A percentile compares a stretch with the other conserved stretches of the same genome.
Evolutionary conservation across 2,113 vertebrate species (phyloP).

Genomic region (Typhlomys cinereus): DNA sequence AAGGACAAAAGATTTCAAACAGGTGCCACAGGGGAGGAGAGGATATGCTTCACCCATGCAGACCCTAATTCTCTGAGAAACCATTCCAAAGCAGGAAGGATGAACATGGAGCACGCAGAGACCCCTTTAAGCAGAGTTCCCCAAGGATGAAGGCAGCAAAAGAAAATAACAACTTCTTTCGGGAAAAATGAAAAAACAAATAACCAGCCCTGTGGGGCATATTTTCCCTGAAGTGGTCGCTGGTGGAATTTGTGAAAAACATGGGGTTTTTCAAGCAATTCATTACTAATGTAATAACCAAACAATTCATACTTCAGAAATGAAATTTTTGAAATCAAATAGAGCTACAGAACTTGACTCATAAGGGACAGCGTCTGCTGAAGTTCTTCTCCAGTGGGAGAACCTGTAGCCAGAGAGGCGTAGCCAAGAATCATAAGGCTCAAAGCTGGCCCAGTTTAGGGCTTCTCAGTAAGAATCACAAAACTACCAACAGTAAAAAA

Average conservation of each 20-base stretch:
- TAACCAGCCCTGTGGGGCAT: no score
- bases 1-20: constrained; percentile 66
- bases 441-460: neutral
- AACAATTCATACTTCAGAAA: neutral
- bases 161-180: neutral
- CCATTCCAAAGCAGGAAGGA: constrained; percentile 11
- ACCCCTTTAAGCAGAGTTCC: neutral
- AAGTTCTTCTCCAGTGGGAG: neutral
- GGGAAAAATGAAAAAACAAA: neutral
- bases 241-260: neutral
- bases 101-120: neutral
- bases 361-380: neutral
- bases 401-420: neutral
- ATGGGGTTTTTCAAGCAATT: neutral
- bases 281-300: neutral
- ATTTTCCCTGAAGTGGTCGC: neutral
- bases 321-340: neutral
- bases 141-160: constrained; percentile 11
- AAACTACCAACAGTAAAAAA: neutral
- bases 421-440: neutral
- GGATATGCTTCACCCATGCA: constrained; percentile 45
- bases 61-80: constrained; percentile 34
- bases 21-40: constrained; percentile 54
- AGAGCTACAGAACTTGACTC: neutral
- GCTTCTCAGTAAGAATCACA: neutral